Percentiles rank a stretch among this genome's conserved stretches.
phyloP scores from a whole-genome alignment of 2,888 invertebrate species.

The Pachliopta kotzebuea region DNA sequence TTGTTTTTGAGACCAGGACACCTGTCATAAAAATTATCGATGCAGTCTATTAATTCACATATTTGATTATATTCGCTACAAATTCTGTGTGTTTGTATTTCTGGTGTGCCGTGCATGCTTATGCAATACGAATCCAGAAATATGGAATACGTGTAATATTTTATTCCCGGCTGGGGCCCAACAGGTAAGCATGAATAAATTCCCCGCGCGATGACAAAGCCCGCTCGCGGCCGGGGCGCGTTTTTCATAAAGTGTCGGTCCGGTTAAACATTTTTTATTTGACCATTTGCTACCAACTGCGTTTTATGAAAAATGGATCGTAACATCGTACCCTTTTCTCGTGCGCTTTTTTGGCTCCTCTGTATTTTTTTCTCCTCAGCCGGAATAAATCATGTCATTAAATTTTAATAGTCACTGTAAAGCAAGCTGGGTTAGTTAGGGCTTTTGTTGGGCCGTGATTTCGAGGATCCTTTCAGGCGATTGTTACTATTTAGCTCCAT shows the following conservation, averaged over 20 bases:
- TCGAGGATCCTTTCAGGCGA: conserved; percentile 70
- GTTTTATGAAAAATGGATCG: conserved; percentile 80
- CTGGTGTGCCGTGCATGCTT: conserved; percentile 45
- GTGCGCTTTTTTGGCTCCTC: conserved; percentile 55
- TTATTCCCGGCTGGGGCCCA: conserved; percentile 73
- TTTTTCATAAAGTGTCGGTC: conserved; percentile 79
- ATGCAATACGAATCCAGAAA: conserved; percentile 75
- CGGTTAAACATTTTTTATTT: conserved; percentile 78
- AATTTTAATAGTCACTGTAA: conserved; percentile 78
- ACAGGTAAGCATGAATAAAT: conserved; percentile 76
- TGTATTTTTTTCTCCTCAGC: conserved; percentile 51
- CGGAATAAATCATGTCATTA: conserved; percentile 80
- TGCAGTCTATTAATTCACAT: no score
- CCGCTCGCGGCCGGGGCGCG: conserved; percentile 63
- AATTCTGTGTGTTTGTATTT: no score
- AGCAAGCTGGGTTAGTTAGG: conserved; percentile 72
- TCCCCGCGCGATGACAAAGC: conserved; percentile 74
- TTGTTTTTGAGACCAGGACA: no score
- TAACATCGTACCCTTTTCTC: conserved; percentile 78
- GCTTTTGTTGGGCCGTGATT: conserved; percentile 67
- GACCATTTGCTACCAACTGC: conserved; percentile 81
- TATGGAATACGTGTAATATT: conserved; percentile 76
- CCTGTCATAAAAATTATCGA: no score
- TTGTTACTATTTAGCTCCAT: conserved; percentile 76
- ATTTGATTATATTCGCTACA: no score